Evolutionary conservation across 1,140 invertebrate species (phyloP).

Genomic region (Rhagoletis zephyria): DNA sequence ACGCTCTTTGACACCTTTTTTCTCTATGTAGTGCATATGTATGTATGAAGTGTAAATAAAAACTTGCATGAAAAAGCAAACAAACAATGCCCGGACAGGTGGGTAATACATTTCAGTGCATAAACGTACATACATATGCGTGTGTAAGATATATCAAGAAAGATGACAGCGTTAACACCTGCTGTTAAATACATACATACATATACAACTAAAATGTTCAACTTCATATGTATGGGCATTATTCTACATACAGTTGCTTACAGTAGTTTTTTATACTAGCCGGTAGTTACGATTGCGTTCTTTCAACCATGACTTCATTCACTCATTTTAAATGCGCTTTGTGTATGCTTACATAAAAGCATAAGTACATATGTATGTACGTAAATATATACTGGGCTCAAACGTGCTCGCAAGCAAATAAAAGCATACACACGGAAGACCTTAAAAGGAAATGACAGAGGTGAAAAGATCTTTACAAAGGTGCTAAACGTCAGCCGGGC

Average conservation of each 20-base stretch:
- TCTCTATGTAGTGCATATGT: background rate
- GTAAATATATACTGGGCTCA: background rate
- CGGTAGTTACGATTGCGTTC: background rate
- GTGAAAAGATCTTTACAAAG: slow-evolving; percentile 25
- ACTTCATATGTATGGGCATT: background rate
- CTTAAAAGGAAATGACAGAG: slow-evolving; percentile 22
- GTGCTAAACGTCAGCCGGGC: background rate
- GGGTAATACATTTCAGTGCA: background rate
- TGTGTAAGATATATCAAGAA: background rate
- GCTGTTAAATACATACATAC: background rate
- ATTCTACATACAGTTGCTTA: background rate
- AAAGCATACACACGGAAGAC: slow-evolving; percentile 13
- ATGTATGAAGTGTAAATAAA: background rate
- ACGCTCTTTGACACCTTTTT: background rate
- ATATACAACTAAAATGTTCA: too few species aligned
- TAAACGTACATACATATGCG: too few species aligned
- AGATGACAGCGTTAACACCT: slow-evolving; percentile 21
- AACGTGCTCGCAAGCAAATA: background rate
- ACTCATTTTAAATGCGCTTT: background rate
- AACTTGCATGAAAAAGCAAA: background rate
- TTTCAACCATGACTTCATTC: slow-evolving; percentile 32
- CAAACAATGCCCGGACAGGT: background rate
- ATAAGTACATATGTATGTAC: background rate
- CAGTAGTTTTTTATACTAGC: background rate
- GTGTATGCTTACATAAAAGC: background rate